Conservation (phyloP, 2,797 vertebrate genomes). For the Macropodus opercularis region DNA sequence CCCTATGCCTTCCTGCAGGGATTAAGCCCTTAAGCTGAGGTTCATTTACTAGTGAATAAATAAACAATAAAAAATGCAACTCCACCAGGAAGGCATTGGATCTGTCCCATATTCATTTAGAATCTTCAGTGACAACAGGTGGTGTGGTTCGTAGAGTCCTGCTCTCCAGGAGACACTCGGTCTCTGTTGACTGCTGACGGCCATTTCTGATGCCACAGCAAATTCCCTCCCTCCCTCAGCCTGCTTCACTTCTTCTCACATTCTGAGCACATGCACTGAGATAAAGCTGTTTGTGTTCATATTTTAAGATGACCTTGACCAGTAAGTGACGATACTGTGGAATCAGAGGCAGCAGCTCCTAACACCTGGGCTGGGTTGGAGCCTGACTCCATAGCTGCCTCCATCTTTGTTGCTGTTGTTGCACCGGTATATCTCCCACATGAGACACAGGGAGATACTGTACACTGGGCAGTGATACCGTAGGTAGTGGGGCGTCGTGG, state of each 20-base stretch:
- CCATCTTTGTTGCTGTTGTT: slow-evolving; percentile 46
- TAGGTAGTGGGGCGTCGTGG: slow-evolving; percentile 35
- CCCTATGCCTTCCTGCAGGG: neutral
- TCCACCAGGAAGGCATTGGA: too few relatives aligned
- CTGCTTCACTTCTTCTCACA: too few relatives aligned
- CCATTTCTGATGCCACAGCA: too few relatives aligned
- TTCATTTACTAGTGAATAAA: slow-evolving; percentile 1
- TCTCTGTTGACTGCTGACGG: too few relatives aligned
- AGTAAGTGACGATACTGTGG: slow-evolving; percentile 44
- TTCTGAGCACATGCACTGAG: slow-evolving; percentile 41
- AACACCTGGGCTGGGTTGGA: slow-evolving; percentile 61
- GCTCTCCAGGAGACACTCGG: too few relatives aligned
- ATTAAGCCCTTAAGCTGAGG: neutral
- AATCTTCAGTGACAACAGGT: too few relatives aligned
- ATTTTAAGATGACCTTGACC: slow-evolving; percentile 49
- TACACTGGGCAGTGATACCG: slow-evolving; percentile 47
- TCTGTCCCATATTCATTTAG: too few relatives aligned
- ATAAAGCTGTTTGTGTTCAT: slow-evolving; percentile 50
- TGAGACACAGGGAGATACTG: slow-evolving; percentile 34
- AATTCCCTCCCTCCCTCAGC: too few relatives aligned
- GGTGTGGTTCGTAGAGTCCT: too few relatives aligned
- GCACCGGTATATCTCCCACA: slow-evolving; percentile 40
- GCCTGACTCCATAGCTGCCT: slow-evolving; percentile 43
- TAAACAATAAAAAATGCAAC: neutral
- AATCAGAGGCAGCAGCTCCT: slow-evolving; percentile 38